Evolutionary conservation across 1,140 invertebrate species (phyloP).

Genomic region (Zaprionus gabonicus): DNA sequence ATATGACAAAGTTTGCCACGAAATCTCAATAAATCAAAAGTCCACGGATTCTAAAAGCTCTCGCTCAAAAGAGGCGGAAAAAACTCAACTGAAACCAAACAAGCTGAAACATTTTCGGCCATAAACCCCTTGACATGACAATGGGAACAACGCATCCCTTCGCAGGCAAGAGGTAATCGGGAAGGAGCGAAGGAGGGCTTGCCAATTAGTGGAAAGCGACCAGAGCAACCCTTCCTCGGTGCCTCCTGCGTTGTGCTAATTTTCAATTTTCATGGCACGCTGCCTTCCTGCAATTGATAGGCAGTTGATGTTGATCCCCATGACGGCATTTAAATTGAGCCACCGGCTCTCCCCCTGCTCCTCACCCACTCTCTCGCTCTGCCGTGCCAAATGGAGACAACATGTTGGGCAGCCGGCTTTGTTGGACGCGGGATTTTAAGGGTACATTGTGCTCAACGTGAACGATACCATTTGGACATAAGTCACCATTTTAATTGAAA

Average conservation of each 20-base stretch:
- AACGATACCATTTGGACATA: constrained; percentile 58
- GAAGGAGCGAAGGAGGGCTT: background rate
- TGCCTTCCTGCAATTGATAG: constrained; percentile 68
- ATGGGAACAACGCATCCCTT: constrained; percentile 17
- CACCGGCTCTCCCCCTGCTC: background rate
- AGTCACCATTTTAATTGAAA: constrained; percentile 79
- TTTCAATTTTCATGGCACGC: constrained; percentile 77
- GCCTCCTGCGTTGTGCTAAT: constrained; percentile 54
- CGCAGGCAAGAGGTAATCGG: background rate
- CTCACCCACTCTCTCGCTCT: background rate
- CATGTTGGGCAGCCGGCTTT: background rate
- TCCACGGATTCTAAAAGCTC: constrained; percentile 27
- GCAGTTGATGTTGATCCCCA: constrained; percentile 72
- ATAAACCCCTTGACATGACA: constrained; percentile 36
- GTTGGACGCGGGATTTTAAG: constrained; percentile 23
- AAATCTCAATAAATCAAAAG: constrained; percentile 73
- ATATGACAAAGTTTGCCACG: constrained; percentile 16
- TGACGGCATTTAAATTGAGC: constrained; percentile 76
- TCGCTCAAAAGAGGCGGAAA: background rate
- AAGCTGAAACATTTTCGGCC: constrained; percentile 27
- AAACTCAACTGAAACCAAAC: constrained; percentile 7
- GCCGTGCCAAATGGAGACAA: background rate
- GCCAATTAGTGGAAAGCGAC: constrained; percentile 42
- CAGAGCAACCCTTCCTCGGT: constrained; percentile 30
- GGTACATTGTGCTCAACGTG: constrained; percentile 24